Conservation (phyloP, 2,888 invertebrate species). For the Drosophila parthenogenetica region DNA sequence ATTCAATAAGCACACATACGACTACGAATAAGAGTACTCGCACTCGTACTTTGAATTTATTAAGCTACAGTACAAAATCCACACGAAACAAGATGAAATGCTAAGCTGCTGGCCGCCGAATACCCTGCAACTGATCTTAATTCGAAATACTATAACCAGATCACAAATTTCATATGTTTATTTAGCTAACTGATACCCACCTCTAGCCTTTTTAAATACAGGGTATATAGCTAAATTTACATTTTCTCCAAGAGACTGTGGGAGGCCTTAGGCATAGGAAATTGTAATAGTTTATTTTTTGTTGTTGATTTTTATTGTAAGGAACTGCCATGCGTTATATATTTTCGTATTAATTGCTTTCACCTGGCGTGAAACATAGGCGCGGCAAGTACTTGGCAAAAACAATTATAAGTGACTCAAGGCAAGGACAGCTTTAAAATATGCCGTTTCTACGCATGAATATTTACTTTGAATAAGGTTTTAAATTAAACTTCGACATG, state of each 20-base stretch:
- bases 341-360: slow-evolving; percentile 25
- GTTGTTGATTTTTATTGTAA: not conserved
- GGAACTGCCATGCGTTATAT: slow-evolving; percentile 9
- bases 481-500: not conserved
- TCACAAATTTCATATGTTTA: not conserved
- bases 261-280: slow-evolving; percentile 19
- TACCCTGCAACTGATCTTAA: slow-evolving; percentile 15
- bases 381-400: not conserved
- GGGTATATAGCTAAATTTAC: slow-evolving; percentile 30
- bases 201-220: not conserved
- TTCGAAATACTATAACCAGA: not conserved
- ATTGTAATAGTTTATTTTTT: slow-evolving; percentile 26
- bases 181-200: not conserved
- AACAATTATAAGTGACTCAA: slow-evolving; percentile 20
- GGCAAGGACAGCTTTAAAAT: slow-evolving; percentile 24
- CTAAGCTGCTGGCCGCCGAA: not conserved
- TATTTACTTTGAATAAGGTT: slow-evolving; percentile 6
- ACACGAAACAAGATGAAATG: not conserved
- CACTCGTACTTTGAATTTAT: slow-evolving; percentile 71
- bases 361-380: slow-evolving; percentile 3
- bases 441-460: not conserved
- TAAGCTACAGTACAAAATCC: slow-evolving; percentile 38
- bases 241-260: slow-evolving; percentile 24
- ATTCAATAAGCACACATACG: slow-evolving; percentile 39
- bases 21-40: no score